Evolutionary conservation across 2,888 invertebrate genomes (phyloP), one percentile per base, ranked within the genome.

Genomic region (Agrochola macilenta): DNA sequence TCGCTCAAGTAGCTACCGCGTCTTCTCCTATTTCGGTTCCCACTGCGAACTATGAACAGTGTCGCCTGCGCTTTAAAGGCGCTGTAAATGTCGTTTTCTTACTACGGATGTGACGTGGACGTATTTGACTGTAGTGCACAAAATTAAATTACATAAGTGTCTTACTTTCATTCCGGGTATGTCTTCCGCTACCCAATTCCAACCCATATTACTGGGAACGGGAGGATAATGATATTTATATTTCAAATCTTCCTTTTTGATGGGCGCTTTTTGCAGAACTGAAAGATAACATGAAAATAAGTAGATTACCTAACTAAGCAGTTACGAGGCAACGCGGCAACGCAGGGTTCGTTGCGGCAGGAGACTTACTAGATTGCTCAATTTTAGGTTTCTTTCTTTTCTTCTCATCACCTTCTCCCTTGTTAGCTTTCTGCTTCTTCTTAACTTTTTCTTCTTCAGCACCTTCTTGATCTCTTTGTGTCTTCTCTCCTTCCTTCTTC

Each of bases 161-260:
- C 81, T 69, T 81, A 96, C 96, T 94, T 96, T 95, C 91, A 96
- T 78, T 79, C 96, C 96, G 0, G 96, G 96, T 78, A 95, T 90
- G 80, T 96, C 96, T 73, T 96, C 95, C 5, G 96, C 96, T 8
- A 83, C 94, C 96, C 96, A 97, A 83, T 95, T 94, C 97, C 97
- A 97, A 1, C 97, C 97, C 96, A 95, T 97, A 72, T 93, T 76
- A 78, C 92, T 93, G 0, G 96, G 96, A 12, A 97, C 97, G 0
- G 91, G 81, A 3, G 95, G 95, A 80, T 95, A 95, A 1, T 94
- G 95, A 81, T 95, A 94, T 0, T 93, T 93, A 80, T 94, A 94
- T 74, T 92, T 94, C 9, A 75, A 35, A 70, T 92, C 91, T 75
- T 89, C 92, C 71, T 93, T 93, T 78, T 91, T 92, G 76, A 89